These are phyloP conservation scores for Druon quercuslanigerum DNA, from an alignment of 1,140 invertebrate species.

Conservation along the genomic window DNA sequence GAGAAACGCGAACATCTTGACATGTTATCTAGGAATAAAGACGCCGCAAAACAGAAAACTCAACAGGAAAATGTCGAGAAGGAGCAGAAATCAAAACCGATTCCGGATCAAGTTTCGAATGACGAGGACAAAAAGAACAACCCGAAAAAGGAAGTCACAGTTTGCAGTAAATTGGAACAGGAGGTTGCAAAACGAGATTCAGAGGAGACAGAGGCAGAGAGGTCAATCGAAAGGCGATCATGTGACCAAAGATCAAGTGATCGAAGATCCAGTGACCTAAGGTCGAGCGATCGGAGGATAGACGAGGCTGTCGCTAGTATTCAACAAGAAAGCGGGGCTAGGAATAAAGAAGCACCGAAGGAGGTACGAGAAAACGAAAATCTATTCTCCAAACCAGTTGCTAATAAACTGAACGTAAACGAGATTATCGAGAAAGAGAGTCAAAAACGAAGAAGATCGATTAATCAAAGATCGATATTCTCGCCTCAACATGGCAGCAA, in stretches of 20 bases:
- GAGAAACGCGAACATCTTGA: slow-evolving; percentile 73
- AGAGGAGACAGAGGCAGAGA: not conserved
- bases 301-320: not conserved
- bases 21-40: slow-evolving; percentile 67
- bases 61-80: slow-evolving; percentile 38
- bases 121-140: slow-evolving; percentile 55
- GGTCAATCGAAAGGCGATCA: not conserved
- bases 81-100: slow-evolving; percentile 22
- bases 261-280: not conserved
- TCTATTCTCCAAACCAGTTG: slow-evolving; percentile 42
- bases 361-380: slow-evolving; percentile 42
- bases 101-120: slow-evolving; percentile 30
- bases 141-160: slow-evolving; percentile 36
- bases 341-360: slow-evolving; percentile 37
- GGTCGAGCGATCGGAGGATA: not conserved
- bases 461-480: slow-evolving; percentile 80
- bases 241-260: slow-evolving; percentile 27
- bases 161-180: slow-evolving; percentile 2
- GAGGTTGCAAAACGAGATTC: slow-evolving; percentile 50
- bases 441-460: slow-evolving; percentile 65
- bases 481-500: slow-evolving; percentile 81
- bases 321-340: not conserved
- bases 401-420: slow-evolving; percentile 51
- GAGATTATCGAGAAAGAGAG: slow-evolving; percentile 55
- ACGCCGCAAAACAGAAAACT: slow-evolving; percentile 43